Evolutionary conservation across 2,888 invertebrate genomes (phyloP), one percentile per base, ranked within the genome.

Genomic region (Thymelicus sylvestris): DNA sequence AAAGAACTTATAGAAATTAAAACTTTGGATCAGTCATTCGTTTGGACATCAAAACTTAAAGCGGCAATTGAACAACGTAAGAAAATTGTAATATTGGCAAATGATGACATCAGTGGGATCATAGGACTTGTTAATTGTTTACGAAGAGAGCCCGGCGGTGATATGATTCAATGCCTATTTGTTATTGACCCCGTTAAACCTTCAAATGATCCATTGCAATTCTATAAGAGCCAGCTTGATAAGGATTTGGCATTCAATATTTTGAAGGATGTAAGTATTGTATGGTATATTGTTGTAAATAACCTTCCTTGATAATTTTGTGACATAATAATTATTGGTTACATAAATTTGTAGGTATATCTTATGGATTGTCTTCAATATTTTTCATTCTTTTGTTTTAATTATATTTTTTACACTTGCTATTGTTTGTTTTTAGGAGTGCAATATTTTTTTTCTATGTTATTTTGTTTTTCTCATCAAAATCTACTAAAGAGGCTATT

Each of bases 181-280:
- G 57, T 66, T 10, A 44, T 44, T 13, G 66, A 57, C 10, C 41
- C 31, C 13, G 10, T n/a, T 7, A 52, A 39, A 31, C 44, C 55
- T 24, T 15, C 44, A 24, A 65, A 65, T 13, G 31, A 70, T 50
- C 50, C 48, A n/a, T 8, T 60, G 5, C 48, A 59, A 60, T 70
- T 65, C 2, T 70, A 70, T 47, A 65, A 60, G 19, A n/a, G 48
- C 7, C 70, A 65, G 44, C 50, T 70, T n/a, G 60, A 60, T n/a
- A 70, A 70, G 13, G 60, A 70, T 24, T 65, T 70, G 15, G 60
- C 50, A 13, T 19, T 70, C 31, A 70, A 70, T 41, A 65, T 70
- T 15, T 70, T 65, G 1, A 44, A 70, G 50, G 12, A 69, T 10
- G 69, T 69, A 55, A 69, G 69, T 19, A 24, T 50, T n/a, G 60